Base-by-base conservation (phyloP, 2,797 vertebrate genomes). In the Acrossocheilus wenchowensis region DNA sequence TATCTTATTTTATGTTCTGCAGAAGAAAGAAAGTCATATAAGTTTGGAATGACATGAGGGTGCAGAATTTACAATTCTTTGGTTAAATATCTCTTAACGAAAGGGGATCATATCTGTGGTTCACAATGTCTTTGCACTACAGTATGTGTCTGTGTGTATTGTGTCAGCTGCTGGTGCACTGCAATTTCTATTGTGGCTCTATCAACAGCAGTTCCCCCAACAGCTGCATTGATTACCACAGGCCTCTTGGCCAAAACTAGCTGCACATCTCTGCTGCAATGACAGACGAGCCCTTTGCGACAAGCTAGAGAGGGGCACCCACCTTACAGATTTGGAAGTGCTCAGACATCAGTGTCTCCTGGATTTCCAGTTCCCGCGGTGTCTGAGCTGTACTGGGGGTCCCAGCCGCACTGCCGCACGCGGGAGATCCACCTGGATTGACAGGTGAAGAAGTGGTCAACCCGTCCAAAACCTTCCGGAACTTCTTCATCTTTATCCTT, bases 321-420 rank as follows among this genome's bases (percentile, higher is more conserved):
- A 99, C 98, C 98, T 99, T 99, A 92, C 97, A 98, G 82, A 99
- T 95, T 81, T 99, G 97, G 93, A 99, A 99, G 95, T 97, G 97
- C 90, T 99, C 98, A 60, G 98, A 97, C 87, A 97, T 96, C 7
- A 99, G 93, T 0, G 96, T 98, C 93, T 99, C 98, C 85, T 97
- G 97, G 90, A 99, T 93, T 88, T 98, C 97, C 84, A 95, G 91
- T 1, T 99, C 98, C 83, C 94, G 95, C 89, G 96, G 97, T 80
- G 96, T 94, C 26, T 82, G 87, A 93, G 94, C 95, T 52, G 89
- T 91, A 36, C 93, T 90, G 78, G 96, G 95, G 75, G 95, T 96
- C 90, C 95, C 94, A 12, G 97, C 96, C 84, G 96, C 95, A 92
- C 96, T 97, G 48, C 96, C 93, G 89, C 96, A 96, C 86, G 91